Conservation (phyloP, 2,797 vertebrate species). For the Prunella strophiata region DNA sequence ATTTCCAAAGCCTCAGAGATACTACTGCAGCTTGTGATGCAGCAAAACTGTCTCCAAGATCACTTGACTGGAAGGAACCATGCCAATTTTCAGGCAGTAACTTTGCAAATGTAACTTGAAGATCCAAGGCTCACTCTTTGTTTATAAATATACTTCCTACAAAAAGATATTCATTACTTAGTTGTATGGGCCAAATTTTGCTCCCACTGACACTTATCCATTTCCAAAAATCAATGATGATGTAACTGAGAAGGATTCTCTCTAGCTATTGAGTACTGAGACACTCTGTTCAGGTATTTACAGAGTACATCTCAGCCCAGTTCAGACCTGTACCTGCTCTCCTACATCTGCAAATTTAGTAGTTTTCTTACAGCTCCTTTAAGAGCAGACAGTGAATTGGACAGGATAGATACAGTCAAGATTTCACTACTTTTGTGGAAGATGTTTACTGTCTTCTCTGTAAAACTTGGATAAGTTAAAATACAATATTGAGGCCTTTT, state of each 20-base stretch:
- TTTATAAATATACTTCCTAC: conserved; percentile 64
- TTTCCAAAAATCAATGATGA: conserved; percentile 15
- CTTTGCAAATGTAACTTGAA: conserved; percentile 60
- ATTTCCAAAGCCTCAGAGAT: conserved; percentile 74
- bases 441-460: not conserved
- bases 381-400: not conserved
- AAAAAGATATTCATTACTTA: conserved; percentile 53
- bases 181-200: not conserved
- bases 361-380: not conserved
- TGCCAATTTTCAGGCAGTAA: conserved; percentile 62
- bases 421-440: not conserved
- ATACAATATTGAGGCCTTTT: not conserved
- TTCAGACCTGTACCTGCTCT: not conserved
- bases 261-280: not conserved
- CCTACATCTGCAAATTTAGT: not conserved
- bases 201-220: not conserved
- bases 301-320: not conserved
- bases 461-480: not conserved
- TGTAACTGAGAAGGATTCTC: conserved; percentile 33
- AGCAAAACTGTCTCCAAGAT: conserved; percentile 3
- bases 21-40: conserved; percentile 67
- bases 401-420: not conserved
- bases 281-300: not conserved
- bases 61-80: conserved; percentile 32
- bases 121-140: conserved; percentile 32